These are phyloP conservation scores for Epistrophella euchroma DNA, from an alignment of 2,888 invertebrate genomes.

Conservation along the genomic window DNA sequence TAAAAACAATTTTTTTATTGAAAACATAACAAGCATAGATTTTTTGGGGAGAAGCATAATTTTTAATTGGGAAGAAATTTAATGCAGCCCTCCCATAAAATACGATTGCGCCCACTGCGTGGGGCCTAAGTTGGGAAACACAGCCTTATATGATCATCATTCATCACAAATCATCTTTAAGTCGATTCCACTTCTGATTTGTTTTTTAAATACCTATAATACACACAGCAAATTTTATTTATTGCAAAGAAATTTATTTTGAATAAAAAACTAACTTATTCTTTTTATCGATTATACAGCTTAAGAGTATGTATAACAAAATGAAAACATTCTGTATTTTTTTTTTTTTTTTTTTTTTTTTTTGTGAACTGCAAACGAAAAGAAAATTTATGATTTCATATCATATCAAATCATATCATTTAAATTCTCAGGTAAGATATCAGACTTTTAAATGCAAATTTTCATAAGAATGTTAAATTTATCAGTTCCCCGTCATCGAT, in stretches of 20 bases:
- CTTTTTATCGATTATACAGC: constrained; percentile 32
- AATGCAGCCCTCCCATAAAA: no score
- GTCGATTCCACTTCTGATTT: background rate
- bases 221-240: constrained; percentile 33
- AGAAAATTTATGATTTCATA: constrained; percentile 31
- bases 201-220: background rate
- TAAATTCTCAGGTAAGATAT: constrained; percentile 74
- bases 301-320: constrained; percentile 42
- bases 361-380: constrained; percentile 45
- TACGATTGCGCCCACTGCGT: no score
- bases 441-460: constrained; percentile 65
- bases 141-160: no score
- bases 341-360: constrained; percentile 28
- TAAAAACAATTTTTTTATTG: no score
- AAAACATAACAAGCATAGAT: no score
- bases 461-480: constrained; percentile 12
- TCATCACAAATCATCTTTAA: no score
- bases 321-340: constrained; percentile 51
- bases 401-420: constrained; percentile 2
- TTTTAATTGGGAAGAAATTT: no score
- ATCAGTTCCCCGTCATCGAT: constrained; percentile 80
- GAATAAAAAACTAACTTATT: constrained; percentile 40
- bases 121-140: no score
- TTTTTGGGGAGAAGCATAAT: no score
- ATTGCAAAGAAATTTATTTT: constrained; percentile 47